Conservation (phyloP, 2,888 invertebrate genomes). For the Cataglyphis rosenhaueri region DNA sequence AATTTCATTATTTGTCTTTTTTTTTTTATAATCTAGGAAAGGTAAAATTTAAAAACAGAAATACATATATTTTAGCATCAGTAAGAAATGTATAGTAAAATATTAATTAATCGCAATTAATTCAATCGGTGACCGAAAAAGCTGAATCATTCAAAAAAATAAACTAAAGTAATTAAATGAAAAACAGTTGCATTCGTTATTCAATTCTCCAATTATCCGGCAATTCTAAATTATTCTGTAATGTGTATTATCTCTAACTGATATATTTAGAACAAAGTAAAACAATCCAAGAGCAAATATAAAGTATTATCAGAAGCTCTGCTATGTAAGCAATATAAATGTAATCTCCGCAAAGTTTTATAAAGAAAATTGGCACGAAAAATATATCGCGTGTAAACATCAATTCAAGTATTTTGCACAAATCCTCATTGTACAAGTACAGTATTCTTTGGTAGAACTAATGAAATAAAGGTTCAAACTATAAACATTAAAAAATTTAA, state of each 20-base stretch:
- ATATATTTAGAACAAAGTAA: neutral
- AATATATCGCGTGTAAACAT: neutral
- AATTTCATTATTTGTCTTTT: constrained; percentile 9
- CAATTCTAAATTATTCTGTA: neutral
- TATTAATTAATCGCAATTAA: neutral
- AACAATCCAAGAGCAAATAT: neutral
- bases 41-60: neutral
- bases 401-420: neutral
- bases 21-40: neutral
- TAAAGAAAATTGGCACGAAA: neutral
- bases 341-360: neutral
- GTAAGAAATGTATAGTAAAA: neutral
- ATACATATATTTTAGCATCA: neutral
- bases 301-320: neutral
- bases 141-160: neutral
- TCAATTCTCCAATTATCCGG: neutral
- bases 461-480: neutral
- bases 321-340: neutral
- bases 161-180: neutral
- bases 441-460: neutral
- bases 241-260: neutral
- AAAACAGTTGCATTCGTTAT: neutral
- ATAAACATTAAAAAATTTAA: neutral
- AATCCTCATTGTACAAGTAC: neutral
- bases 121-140: neutral